Percentiles rank a stretch among this genome's conserved stretches.
Evolutionary conservation across 2,888 invertebrate genomes (phyloP).

Genomic region (Ptycholaimellus sp.): DNA sequence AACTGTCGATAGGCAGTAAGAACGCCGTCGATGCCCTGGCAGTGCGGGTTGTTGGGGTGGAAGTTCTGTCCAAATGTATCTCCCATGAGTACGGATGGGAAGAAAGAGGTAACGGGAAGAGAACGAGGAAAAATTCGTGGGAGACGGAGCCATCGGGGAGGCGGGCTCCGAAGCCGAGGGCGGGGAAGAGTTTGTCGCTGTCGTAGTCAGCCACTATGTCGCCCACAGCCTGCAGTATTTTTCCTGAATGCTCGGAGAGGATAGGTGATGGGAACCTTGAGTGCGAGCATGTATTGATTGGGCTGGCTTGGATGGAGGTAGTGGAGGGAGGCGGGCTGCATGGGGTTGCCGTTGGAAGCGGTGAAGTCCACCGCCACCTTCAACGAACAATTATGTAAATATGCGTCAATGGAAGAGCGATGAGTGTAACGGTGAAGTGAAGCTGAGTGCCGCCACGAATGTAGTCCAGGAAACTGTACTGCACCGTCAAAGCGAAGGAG

Average conservation of each 20-base stretch:
- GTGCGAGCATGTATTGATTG: constrained; percentile 32
- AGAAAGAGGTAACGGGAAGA: too few relatives aligned
- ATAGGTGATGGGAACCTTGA: too few relatives aligned
- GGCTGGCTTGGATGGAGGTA: constrained; percentile 26
- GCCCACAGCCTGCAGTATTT: constrained; percentile 29
- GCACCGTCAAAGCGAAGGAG: constrained; percentile 14
- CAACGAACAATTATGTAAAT: constrained; percentile 28
- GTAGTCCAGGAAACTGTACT: constrained; percentile 34
- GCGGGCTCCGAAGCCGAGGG: constrained; percentile 35
- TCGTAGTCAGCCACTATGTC: constrained; percentile 28
- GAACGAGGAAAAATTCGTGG: constrained; percentile 31
- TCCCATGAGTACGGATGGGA: too few relatives aligned
- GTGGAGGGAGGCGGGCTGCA: constrained; percentile 21
- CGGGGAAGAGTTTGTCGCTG: constrained; percentile 35
- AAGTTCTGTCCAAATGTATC: too few relatives aligned
- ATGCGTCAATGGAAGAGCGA: too few relatives aligned
- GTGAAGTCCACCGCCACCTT: constrained; percentile 30
- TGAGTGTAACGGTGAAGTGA: not conserved
- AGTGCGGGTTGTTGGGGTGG: constrained; percentile 34
- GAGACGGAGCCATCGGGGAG: constrained; percentile 31
- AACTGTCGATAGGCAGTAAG: constrained; percentile 33
- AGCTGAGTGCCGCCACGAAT: constrained; percentile 31
- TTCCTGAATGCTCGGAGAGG: too few relatives aligned
- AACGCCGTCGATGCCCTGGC: constrained; percentile 32
- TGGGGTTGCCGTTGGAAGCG: constrained; percentile 28